These are phyloP conservation scores for Propithecus deckenii DNA, from an alignment of 2,797 vertebrate genomes.

Conservation along the genomic window DNA sequence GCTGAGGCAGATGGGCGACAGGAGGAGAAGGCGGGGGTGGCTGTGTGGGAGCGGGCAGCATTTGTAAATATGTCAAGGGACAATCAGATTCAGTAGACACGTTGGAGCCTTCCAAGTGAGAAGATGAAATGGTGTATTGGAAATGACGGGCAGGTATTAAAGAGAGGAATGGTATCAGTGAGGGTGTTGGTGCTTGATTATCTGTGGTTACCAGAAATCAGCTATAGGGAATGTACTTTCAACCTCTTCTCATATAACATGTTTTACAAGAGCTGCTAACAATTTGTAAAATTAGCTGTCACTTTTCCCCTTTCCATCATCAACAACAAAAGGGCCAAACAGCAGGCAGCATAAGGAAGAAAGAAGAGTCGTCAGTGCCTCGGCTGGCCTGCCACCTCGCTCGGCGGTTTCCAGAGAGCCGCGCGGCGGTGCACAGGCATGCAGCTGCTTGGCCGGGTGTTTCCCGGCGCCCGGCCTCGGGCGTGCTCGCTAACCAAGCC, in stretches of 20 bases:
- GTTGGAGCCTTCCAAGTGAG: neutral
- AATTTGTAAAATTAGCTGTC: conserved; percentile 20
- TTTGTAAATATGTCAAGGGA: conserved; percentile 71
- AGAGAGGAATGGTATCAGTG: neutral
- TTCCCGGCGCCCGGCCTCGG: no score
- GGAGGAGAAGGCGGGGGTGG: conserved; percentile 58
- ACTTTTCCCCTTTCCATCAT: neutral
- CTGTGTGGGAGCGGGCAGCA: conserved; percentile 55
- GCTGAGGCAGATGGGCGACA: conserved; percentile 59
- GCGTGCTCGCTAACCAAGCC: fast-evolving
- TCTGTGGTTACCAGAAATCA: neutral
- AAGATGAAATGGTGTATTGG: neutral
- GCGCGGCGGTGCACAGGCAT: fast-evolving
- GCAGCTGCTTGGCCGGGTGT: neutral
- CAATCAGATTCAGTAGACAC: conserved; percentile 20
- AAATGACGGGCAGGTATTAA: neutral
- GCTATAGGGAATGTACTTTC: neutral
- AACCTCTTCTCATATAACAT: neutral
- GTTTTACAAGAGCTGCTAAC: conserved; percentile 15
- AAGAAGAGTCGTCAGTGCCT: neutral
- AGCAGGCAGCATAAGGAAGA: neutral
- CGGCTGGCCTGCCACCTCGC: neutral
- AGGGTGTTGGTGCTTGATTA: neutral
- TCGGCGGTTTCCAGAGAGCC: neutral
- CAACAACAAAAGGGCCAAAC: neutral